phyloP scores from a whole-genome alignment of 2,113 vertebrate species.

The Mormoops blainvillei region DNA sequence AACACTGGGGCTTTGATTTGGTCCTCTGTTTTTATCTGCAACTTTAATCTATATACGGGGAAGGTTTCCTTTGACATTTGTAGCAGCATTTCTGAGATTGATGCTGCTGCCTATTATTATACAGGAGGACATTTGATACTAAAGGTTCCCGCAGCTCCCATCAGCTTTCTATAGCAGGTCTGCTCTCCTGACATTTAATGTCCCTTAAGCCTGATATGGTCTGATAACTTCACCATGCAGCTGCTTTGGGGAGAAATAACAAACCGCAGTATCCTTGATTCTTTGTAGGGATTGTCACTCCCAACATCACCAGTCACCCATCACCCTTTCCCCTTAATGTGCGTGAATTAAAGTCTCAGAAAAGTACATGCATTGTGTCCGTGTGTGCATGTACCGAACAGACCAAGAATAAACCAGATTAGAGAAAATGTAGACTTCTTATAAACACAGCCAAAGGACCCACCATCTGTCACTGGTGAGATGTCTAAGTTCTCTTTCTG shows the following conservation, averaged over 20 bases:
- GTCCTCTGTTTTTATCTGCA: slow-evolving; percentile 72
- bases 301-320: slow-evolving; percentile 49
- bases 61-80: slow-evolving; percentile 77
- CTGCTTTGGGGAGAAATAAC: slow-evolving; percentile 66
- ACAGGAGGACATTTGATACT: slow-evolving; percentile 75
- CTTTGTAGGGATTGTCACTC: slow-evolving; percentile 54
- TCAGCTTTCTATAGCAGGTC: slow-evolving; percentile 72
- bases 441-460: neutral
- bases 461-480: neutral
- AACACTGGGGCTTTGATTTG: slow-evolving; percentile 72
- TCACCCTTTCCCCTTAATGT: slow-evolving; percentile 47
- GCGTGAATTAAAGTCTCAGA: slow-evolving; percentile 47
- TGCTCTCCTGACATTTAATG: slow-evolving; percentile 77
- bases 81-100: slow-evolving; percentile 68
- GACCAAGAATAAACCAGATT: slow-evolving; percentile 5
- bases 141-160: slow-evolving; percentile 68
- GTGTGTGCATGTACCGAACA: neutral
- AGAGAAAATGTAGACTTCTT: neutral
- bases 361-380: neutral
- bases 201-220: slow-evolving; percentile 74
- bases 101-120: slow-evolving; percentile 72
- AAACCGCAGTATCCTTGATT: slow-evolving; percentile 51
- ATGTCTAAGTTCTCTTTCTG: slow-evolving; percentile 22
- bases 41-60: slow-evolving; percentile 70
- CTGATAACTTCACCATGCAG: slow-evolving; percentile 70